Percentiles rank a stretch among this genome's conserved stretches.
These are phyloP conservation scores for Melierax canorus DNA, from an alignment of 2,113 vertebrate species.

Conservation along the genomic window DNA sequence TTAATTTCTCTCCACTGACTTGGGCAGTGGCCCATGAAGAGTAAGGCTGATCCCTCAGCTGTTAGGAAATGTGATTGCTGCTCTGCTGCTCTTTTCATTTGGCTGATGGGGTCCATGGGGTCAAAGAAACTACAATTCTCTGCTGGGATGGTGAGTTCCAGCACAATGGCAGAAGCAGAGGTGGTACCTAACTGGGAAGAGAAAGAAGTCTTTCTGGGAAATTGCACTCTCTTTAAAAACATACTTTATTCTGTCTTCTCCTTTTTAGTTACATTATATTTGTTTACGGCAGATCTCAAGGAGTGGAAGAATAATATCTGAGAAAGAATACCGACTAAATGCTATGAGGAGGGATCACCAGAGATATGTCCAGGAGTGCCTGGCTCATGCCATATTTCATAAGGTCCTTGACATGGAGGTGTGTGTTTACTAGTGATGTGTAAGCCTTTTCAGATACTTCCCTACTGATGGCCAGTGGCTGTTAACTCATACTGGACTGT, in stretches of 20 bases:
- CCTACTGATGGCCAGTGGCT: neutral
- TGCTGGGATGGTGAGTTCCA: neutral
- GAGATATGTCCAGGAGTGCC: conserved; percentile 77
- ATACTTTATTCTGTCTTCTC: neutral
- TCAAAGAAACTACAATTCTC: neutral
- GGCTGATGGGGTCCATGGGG: neutral
- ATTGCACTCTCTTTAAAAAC: neutral
- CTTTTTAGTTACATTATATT: neutral
- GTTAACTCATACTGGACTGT: fast-evolving
- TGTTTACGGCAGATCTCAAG: conserved; percentile 81
- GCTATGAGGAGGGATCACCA: conserved; percentile 82
- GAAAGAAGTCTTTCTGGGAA: neutral
- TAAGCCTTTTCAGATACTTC: neutral
- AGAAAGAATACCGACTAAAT: conserved; percentile 87
- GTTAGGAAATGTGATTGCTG: neutral
- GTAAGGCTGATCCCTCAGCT: neutral
- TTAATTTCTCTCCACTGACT: neutral
- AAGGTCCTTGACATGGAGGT: conserved; percentile 93
- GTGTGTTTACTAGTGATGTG: neutral
- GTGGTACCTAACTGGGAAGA: neutral
- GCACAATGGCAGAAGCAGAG: neutral
- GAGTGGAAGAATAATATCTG: conserved; percentile 88
- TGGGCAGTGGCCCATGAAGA: neutral
- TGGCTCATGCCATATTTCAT: conserved; percentile 85
- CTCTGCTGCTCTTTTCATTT: neutral